Evolutionary conservation across 2,113 vertebrate genomes (phyloP).

Genomic region (Apteryx mantelli): DNA sequence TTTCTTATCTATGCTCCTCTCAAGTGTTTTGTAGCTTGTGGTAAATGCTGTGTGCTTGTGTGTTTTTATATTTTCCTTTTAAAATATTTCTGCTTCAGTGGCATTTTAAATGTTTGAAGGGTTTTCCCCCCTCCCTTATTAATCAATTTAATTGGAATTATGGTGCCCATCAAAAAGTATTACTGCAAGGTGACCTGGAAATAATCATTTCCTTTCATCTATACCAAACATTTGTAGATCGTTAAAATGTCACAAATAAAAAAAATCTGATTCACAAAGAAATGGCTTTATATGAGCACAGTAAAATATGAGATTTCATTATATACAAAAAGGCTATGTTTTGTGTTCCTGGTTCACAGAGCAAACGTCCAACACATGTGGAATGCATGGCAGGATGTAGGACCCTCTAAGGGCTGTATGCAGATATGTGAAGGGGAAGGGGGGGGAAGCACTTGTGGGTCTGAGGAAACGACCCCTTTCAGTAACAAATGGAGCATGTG

Average conservation of each 20-base stretch:
- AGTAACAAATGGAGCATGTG: slow-evolving; percentile 37
- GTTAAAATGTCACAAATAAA: slow-evolving; percentile 62
- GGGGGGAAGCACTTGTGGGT: background rate
- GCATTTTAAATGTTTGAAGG: slow-evolving; percentile 17
- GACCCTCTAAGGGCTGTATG: slow-evolving; percentile 30
- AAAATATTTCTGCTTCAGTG: slow-evolving; percentile 5
- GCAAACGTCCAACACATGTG: slow-evolving; percentile 51
- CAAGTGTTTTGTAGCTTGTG: background rate
- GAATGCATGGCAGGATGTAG: slow-evolving; percentile 56
- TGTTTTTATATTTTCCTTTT: background rate
- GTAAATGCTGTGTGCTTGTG: background rate
- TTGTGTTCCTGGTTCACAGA: slow-evolving; percentile 16
- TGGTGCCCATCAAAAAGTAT: slow-evolving; percentile 61
- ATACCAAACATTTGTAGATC: slow-evolving; percentile 53
- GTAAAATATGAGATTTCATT: slow-evolving; percentile 70
- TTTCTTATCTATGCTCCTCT: background rate
- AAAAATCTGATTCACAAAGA: slow-evolving; percentile 27
- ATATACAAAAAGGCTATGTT: slow-evolving; percentile 9
- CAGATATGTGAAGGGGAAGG: slow-evolving; percentile 3
- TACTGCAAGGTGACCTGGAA: slow-evolving; percentile 62
- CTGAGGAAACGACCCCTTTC: slow-evolving; percentile 35
- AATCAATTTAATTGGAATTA: slow-evolving; percentile 65
- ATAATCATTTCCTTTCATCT: slow-evolving; percentile 69
- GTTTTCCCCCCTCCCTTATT: background rate
- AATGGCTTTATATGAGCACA: slow-evolving; percentile 34